Conservation (phyloP, 1,140 invertebrate species). For the Habropoda laboriosa region DNA sequence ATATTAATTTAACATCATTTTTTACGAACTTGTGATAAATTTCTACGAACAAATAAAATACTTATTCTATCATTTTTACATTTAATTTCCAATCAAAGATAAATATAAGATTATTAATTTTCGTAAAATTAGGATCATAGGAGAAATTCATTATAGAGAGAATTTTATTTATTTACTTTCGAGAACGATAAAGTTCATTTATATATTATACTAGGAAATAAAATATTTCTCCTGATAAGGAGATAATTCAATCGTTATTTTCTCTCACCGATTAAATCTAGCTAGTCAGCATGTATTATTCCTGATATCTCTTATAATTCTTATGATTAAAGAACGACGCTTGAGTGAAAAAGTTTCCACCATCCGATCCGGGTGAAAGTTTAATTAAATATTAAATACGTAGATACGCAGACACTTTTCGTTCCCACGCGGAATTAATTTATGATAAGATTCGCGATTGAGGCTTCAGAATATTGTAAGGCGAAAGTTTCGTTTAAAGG, state of each 20-base stretch:
- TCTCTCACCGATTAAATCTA: slow-evolving; percentile 11
- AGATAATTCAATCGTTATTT: neutral
- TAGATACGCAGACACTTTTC: neutral
- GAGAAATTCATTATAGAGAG: too few species aligned
- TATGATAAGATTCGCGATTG: neutral
- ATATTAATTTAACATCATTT: neutral
- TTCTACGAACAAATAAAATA: neutral
- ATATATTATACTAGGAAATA: neutral
- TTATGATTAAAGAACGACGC: slow-evolving; percentile 9
- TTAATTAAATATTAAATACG: slow-evolving; percentile 36
- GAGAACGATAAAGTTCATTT: neutral
- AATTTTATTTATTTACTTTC: too few species aligned
- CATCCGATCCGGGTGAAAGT: slow-evolving; percentile 9
- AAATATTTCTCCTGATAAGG: neutral
- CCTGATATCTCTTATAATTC: neutral
- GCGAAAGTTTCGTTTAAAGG: too few species aligned
- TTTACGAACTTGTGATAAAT: neutral
- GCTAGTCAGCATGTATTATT: neutral
- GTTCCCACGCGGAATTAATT: neutral
- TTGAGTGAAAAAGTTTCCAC: slow-evolving; percentile 13
- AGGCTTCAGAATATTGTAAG: neutral
- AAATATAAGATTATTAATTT: too few species aligned
- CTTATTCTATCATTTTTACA: too few species aligned
- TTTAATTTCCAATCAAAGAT: too few species aligned
- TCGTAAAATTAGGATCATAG: too few species aligned